phyloP scores from a whole-genome alignment of 2,888 invertebrate species.

The Sinotaia quadrata region DNA sequence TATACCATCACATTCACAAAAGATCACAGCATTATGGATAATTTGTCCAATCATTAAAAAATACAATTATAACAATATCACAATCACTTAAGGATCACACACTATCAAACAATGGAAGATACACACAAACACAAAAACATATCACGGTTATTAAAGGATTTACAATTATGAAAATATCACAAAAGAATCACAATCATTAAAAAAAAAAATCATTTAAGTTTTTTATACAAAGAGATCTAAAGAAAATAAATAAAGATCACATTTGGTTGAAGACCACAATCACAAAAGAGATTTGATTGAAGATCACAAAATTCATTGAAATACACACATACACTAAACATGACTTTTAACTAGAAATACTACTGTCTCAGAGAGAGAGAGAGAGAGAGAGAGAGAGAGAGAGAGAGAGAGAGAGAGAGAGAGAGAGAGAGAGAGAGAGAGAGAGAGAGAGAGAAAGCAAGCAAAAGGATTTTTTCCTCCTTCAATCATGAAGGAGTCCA shows the following conservation, averaged over 20 bases:
- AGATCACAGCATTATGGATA: not conserved
- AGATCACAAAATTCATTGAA: too few species aligned
- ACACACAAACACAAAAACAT: too few species aligned
- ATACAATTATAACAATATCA: conserved; percentile 3
- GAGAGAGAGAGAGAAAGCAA: conserved; percentile 5
- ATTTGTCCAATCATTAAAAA: not conserved
- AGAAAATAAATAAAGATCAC: too few species aligned
- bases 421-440: not conserved
- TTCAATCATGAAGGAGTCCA: not conserved
- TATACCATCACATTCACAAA: too few species aligned
- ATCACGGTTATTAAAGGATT: too few species aligned
- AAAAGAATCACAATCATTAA: too few species aligned
- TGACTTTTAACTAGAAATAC: not conserved
- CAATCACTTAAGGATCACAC: not conserved
- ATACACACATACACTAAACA: not conserved
- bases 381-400: not conserved
- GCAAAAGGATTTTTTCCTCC: not conserved
- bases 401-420: not conserved
- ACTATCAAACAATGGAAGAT: not conserved
- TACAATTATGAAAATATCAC: too few species aligned
- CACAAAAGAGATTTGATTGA: too few species aligned
- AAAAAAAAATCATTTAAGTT: too few species aligned
- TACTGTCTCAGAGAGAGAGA: not conserved
- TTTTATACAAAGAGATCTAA: too few species aligned
- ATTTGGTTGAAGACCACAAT: too few species aligned